phyloP scores from a whole-genome alignment of 1,140 invertebrate genomes.

The Oscheius sp. region DNA sequence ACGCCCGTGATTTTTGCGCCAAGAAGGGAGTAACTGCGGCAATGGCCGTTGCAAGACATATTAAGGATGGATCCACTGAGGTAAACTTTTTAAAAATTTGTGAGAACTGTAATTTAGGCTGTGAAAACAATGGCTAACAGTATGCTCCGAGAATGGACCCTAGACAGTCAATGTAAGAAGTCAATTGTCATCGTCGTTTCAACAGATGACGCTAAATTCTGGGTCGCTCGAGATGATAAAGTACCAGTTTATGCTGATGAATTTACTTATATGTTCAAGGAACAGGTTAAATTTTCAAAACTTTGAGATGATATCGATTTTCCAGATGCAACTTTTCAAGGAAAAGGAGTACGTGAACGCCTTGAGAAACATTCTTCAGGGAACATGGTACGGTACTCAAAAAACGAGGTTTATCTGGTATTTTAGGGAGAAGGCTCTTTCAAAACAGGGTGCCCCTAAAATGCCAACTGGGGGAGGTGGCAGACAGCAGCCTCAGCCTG shows the following conservation, averaged over 20 bases:
- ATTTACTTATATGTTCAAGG: constrained; percentile 53
- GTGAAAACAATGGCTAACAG: constrained; percentile 55
- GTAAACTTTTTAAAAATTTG: constrained; percentile 22
- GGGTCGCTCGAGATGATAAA: constrained; percentile 52
- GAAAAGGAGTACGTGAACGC: constrained; percentile 45
- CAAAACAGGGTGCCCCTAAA: constrained; percentile 46
- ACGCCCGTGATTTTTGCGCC: constrained; percentile 51
- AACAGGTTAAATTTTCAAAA: constrained; percentile 31
- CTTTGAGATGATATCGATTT: not conserved
- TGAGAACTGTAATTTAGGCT: not conserved
- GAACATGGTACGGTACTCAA: constrained; percentile 45
- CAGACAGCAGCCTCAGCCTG: constrained; percentile 3
- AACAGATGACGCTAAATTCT: constrained; percentile 53
- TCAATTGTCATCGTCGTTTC: constrained; percentile 52
- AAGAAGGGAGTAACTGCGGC: constrained; percentile 57
- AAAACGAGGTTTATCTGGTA: not conserved
- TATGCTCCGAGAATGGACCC: constrained; percentile 47
- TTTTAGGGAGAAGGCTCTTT: constrained; percentile 35
- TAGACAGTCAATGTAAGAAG: constrained; percentile 56
- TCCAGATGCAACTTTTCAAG: constrained; percentile 52
- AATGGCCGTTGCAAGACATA: constrained; percentile 52
- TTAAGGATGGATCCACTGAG: constrained; percentile 49
- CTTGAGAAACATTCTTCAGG: constrained; percentile 52
- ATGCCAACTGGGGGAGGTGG: constrained; percentile 19
- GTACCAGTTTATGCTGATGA: constrained; percentile 58